phyloP scores from a whole-genome alignment of 2,888 invertebrate species.

The Plemyria rubiginata region DNA sequence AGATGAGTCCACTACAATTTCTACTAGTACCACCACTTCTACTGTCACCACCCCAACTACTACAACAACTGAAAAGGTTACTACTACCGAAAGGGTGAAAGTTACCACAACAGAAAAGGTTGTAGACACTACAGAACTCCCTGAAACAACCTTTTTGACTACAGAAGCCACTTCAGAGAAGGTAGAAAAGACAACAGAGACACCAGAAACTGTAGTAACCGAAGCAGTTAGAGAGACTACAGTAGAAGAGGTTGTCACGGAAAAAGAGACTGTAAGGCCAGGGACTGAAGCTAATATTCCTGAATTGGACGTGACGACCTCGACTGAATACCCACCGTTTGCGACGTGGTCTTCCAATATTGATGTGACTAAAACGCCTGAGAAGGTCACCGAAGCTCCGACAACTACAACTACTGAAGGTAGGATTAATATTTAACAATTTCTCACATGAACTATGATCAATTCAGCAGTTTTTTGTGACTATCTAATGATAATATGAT shows the following conservation, averaged over 20 bases:
- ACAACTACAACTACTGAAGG: constrained; percentile 27
- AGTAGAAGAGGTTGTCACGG: constrained; percentile 39
- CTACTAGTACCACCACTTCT: constrained; percentile 44
- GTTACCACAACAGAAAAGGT: constrained; percentile 38
- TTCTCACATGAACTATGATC: too few relatives aligned
- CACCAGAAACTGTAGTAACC: constrained; percentile 31
- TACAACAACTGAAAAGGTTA: constrained; percentile 45
- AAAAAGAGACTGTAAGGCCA: constrained; percentile 55
- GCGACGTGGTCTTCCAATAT: constrained; percentile 81
- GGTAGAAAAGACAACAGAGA: constrained; percentile 36
- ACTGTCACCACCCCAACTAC: constrained; percentile 44
- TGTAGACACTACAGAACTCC: constrained; percentile 48
- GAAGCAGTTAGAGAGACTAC: constrained; percentile 23
- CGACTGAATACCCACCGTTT: constrained; percentile 66
- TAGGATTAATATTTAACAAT: constrained; percentile 12
- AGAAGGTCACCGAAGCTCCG: constrained; percentile 52
- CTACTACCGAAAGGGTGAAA: constrained; percentile 30
- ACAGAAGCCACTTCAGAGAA: constrained; percentile 33
- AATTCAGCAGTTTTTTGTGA: too few relatives aligned
- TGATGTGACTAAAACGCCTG: constrained; percentile 63
- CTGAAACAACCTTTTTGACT: constrained; percentile 38
- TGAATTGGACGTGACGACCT: constrained; percentile 44
- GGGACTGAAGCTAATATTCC: constrained; percentile 53
- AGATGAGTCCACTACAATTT: constrained; percentile 36
- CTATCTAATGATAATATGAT: too few relatives aligned